These are phyloP conservation scores for Gallinago jamesoni DNA, from an alignment of 2,113 vertebrate genomes.

Conservation along the genomic window DNA sequence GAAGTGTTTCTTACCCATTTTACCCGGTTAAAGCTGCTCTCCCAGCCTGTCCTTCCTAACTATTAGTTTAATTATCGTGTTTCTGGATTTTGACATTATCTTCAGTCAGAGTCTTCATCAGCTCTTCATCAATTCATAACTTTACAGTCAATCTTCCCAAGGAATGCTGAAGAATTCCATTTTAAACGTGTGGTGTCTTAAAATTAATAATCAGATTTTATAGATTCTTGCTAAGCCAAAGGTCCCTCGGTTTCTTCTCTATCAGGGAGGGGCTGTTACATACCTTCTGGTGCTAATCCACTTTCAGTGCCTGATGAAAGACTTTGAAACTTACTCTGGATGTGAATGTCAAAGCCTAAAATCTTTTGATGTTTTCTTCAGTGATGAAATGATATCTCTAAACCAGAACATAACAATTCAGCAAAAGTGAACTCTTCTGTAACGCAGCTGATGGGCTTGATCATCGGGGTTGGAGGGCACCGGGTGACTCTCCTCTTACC, in stretches of 20 bases:
- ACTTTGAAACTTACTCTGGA: slow-evolving; percentile 43
- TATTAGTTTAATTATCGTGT: slow-evolving; percentile 11
- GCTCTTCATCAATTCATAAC: background rate
- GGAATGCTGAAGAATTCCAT: slow-evolving; percentile 2
- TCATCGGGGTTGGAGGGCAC: background rate
- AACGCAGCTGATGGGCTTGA: slow-evolving; percentile 36
- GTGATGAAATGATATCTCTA: slow-evolving; percentile 52
- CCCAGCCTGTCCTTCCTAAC: background rate
- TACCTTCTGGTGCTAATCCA: slow-evolving; percentile 55
- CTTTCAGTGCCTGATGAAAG: slow-evolving; percentile 60
- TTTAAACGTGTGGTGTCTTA: slow-evolving; percentile 2
- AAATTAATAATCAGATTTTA: slow-evolving; percentile 46
- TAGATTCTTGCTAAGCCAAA: slow-evolving; percentile 31
- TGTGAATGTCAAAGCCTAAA: slow-evolving; percentile 43
- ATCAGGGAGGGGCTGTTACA: background rate
- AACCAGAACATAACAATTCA: slow-evolving; percentile 54
- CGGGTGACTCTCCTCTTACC: background rate
- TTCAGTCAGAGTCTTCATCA: background rate
- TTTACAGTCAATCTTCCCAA: background rate
- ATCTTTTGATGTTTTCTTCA: slow-evolving; percentile 57
- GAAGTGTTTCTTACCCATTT: background rate
- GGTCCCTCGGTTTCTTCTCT: background rate
- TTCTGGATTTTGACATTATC: background rate
- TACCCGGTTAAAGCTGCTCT: background rate
- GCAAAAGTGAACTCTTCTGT: slow-evolving; percentile 35